Base-by-base conservation (phyloP, 1,140 invertebrate genomes). In the Macrotrachela quadricornifera region DNA sequence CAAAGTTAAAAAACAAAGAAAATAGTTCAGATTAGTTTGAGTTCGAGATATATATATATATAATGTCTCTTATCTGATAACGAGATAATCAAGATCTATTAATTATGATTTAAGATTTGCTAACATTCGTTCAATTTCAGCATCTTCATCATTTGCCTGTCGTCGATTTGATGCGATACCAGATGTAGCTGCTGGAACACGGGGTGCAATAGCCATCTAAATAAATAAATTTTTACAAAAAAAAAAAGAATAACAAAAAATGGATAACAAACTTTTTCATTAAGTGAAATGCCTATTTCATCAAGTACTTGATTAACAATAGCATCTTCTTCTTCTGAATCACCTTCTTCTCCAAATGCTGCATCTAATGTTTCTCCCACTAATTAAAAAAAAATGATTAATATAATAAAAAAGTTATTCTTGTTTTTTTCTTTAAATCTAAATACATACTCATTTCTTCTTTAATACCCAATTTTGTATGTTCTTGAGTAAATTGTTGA, bases 201-300 rank as follows among this genome's bases (percentile, higher is more conserved):
- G 38, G 21, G 51, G 51, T 16, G 51, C 51, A 37, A 46, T 47
- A 11, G 44, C 44, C 45, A 53, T 21, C 41, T 42, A n/a, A 12
- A 12, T 42, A 12, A n/a, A 12, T 12, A 12, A 12, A n/a, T 12
- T 42, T 42, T 12, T 12, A 12, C 12, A 12, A 12, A 12, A n/a
- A 12, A n/a, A 12, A 42, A 12, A 12, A n/a, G n/a, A 42, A 12
- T 12, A 42, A 42, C n/a, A 12, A n/a, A 11, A 39, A 46, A 46
- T 30, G 17, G 45, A n/a, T 17, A 17, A 54, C 60, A 58, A 61
- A 85, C 81, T 75, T 85, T 84, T 63, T 81, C 82, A 58, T 81
- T 80, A 50, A 88, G 80, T 71, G 91, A 86, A 71, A 92, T 91
- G 55, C 85, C 86, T 64, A 92, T 91, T 72, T 92, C 86, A 75